A percentile compares a stretch with the other conserved stretches of the same genome.
Conservation (phyloP, 2,888 invertebrate species). For the Luffia ferchaultella region DNA sequence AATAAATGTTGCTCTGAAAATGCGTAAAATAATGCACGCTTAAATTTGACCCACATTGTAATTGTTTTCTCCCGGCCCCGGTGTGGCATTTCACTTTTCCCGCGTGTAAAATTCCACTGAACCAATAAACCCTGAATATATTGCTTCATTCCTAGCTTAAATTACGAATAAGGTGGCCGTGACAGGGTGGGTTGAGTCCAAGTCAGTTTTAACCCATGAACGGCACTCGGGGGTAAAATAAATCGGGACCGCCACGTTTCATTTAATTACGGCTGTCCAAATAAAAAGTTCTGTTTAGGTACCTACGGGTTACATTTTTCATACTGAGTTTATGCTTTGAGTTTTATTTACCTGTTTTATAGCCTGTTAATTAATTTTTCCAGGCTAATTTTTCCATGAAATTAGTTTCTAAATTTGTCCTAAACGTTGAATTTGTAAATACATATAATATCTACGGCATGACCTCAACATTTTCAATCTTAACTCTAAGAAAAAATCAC, state of each 20-base stretch:
- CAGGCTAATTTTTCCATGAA: too few species aligned
- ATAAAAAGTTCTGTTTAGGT: background rate
- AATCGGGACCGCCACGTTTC: constrained; percentile 4
- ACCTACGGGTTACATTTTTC: background rate
- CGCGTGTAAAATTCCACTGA: background rate
- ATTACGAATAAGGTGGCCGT: background rate
- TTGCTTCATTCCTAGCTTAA: background rate
- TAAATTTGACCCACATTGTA: background rate
- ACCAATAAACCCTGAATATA: background rate
- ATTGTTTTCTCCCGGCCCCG: background rate
- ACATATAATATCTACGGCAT: too few species aligned
- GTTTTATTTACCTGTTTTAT: too few species aligned
- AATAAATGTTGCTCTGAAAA: too few species aligned
- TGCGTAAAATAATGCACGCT: background rate
- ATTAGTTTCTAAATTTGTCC: too few species aligned
- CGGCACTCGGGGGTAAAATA: constrained; percentile 3
- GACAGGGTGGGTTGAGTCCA: background rate
- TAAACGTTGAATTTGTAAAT: too few species aligned
- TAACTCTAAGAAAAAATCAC: too few species aligned
- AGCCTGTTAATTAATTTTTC: too few species aligned
- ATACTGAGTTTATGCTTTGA: too few species aligned
- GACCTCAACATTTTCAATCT: too few species aligned
- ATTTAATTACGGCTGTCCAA: constrained; percentile 3
- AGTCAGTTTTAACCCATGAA: background rate
- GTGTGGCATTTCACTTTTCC: background rate